Evolutionary conservation across 2,888 invertebrate genomes (phyloP).

Genomic region (Liposcelis brunnea): DNA sequence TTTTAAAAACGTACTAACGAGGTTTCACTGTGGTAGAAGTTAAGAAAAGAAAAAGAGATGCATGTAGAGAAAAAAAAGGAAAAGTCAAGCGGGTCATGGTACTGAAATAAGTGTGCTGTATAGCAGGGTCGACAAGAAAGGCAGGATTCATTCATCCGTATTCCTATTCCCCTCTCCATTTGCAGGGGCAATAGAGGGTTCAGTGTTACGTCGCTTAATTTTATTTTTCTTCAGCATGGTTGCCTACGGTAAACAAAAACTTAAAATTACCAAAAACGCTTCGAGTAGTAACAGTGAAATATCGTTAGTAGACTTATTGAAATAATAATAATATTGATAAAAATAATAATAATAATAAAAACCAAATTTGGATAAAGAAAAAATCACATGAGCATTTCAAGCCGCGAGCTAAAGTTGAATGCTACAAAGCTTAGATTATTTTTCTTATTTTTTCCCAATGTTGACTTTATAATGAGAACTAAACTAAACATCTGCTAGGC

Average conservation of each 20-base stretch:
- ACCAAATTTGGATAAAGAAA: too few relatives aligned
- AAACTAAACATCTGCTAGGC: too few relatives aligned
- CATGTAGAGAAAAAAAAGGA: slow-evolving; percentile 1
- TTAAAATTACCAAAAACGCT: slow-evolving; percentile 14
- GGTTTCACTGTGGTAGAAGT: slow-evolving; percentile 20
- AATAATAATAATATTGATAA: not conserved
- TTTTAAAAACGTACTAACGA: slow-evolving; percentile 20
- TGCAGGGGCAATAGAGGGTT: slow-evolving; percentile 56
- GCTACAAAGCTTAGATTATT: too few relatives aligned
- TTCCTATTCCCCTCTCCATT: slow-evolving; percentile 52
- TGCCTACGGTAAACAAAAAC: slow-evolving; percentile 46
- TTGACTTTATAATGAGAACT: too few relatives aligned
- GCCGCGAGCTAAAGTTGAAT: too few relatives aligned
- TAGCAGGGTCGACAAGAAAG: slow-evolving; percentile 10
- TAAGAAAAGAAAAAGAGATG: not conserved
- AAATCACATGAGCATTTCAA: too few relatives aligned
- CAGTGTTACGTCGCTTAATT: slow-evolving; percentile 87
- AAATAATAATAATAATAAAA: not conserved
- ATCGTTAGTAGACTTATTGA: not conserved
- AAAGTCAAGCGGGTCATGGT: slow-evolving; percentile 4
- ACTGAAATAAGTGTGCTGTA: slow-evolving; percentile 2
- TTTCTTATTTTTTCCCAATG: too few relatives aligned
- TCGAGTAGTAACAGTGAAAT: not conserved
- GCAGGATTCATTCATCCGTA: slow-evolving; percentile 34
- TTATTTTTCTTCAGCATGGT: slow-evolving; percentile 99